Evolutionary conservation across 1,140 invertebrate species (phyloP).

Genomic region (Phocides pigmalion): DNA sequence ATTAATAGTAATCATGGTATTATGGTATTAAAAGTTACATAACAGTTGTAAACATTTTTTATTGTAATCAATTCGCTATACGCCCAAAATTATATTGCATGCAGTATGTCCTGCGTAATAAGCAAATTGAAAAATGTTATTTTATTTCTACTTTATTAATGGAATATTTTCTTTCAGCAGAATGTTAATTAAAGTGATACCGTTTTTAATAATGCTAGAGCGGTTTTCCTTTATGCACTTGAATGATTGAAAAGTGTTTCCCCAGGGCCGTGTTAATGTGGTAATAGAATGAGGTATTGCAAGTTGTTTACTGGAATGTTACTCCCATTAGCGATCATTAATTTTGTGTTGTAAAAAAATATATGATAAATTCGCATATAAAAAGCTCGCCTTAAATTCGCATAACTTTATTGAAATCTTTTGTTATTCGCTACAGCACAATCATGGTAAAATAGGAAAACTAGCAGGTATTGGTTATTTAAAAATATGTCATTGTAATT

Average conservation of each 20-base stretch:
- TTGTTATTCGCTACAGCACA: no score
- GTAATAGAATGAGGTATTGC: slow-evolving; percentile 1
- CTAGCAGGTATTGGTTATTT: no score
- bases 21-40: no score
- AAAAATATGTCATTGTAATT: no score
- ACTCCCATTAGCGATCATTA: background rate
- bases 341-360: background rate
- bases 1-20: no score
- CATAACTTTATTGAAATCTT: background rate
- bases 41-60: no score
- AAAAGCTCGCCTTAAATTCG: background rate
- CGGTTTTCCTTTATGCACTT: slow-evolving; percentile 25
- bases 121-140: background rate
- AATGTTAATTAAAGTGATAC: slow-evolving; percentile 3
- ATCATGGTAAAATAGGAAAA: no score
- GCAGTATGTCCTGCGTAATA: no score
- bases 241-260: slow-evolving; percentile 17
- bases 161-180: background rate
- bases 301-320: background rate
- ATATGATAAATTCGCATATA: background rate
- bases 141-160: no score
- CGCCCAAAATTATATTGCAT: no score
- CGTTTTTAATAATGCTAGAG: slow-evolving; percentile 8
- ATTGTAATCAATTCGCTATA: no score
- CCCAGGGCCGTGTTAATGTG: background rate